Conservation (phyloP, 2,113 vertebrate species). For the Morone saxatilis region DNA sequence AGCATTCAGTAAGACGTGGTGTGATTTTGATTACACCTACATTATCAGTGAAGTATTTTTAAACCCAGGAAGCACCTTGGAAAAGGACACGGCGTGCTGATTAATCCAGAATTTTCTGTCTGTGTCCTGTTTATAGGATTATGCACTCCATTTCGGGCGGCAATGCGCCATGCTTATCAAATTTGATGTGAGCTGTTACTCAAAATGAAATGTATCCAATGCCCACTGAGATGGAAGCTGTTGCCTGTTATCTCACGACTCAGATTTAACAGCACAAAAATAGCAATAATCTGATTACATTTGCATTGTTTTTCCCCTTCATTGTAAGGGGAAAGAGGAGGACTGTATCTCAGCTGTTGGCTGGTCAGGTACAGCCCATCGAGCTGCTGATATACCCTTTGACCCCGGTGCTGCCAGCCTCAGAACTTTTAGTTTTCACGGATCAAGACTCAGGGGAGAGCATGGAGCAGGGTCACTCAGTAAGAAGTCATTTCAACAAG, state of each 20-base stretch:
- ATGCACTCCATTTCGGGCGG: constrained; percentile 50
- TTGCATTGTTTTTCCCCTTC: constrained; percentile 8
- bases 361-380: constrained; percentile 1
- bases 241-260: constrained; percentile 54
- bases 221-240: constrained; percentile 43
- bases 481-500: constrained; percentile 59
- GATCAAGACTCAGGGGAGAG: constrained; percentile 18
- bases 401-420: neutral
- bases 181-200: constrained; percentile 68
- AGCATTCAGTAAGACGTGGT: constrained; percentile 1
- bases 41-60: constrained; percentile 2
- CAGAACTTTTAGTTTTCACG: constrained; percentile 28
- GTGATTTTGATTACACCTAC: neutral
- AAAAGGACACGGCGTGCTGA: constrained; percentile 48
- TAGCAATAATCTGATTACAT: constrained; percentile 14
- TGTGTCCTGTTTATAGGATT: constrained; percentile 70
- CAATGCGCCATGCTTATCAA: constrained; percentile 63
- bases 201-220: constrained; percentile 67
- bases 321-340: neutral
- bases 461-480: constrained; percentile 32
- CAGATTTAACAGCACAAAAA: constrained; percentile 7
- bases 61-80: constrained; percentile 46
- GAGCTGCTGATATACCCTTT: constrained; percentile 1
- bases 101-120: constrained; percentile 40
- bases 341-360: neutral